Evolutionary conservation across 37 sponge, comb jelly and placozoan species (phyloP), one percentile per base, ranked within the genome.

Genomic region (Halisarca cf. caerulea): DNA sequence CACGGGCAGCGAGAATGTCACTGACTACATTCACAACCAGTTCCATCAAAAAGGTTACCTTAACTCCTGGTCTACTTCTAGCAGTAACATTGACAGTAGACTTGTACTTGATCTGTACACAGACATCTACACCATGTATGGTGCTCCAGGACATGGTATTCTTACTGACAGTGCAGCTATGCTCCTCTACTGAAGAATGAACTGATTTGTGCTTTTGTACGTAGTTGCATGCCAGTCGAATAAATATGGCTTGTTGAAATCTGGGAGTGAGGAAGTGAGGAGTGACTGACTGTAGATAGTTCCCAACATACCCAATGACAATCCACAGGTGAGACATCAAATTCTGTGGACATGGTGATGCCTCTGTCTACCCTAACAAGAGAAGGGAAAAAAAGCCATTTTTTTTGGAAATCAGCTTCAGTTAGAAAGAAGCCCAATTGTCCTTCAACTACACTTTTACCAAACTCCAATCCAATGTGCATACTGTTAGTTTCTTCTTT

Each of bases 271-370:
- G 64, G 15, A 62, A 62, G 25, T n/a, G 64, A 6, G 25, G 30
- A 5, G 4, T 28, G 6, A 62, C n/a, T n/a, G n/a, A n/a, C 30
- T 62, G 30, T 28, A 7, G 18, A 20, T 4, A 62, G 30, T 23
- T 62, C 64, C 64, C 64, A 62, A 15, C 64, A 62, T 23, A 62
- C 25, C 64, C 64, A 62, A 62, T 30, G 30, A 62, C 64, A 62
- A 28, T 28, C 30, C 6, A 20, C 30, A 20, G 18, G 6, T 15
- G n/a, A 23, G 30, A 62, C 15, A 28, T 62, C 64, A 30, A 7
- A 28, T 47, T 47, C 51, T 47, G 51, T 47, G 51, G 51, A 47
- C 11, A 47, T 14, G 51, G 11, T 47, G 11, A 47, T 47, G 6
- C 11, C 51, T 47, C 11, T 11, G 11, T 47, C 11, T 6, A 11